Evolutionary conservation across 2,888 invertebrate species (phyloP).

Genomic region (Drosophila mulleri): DNA sequence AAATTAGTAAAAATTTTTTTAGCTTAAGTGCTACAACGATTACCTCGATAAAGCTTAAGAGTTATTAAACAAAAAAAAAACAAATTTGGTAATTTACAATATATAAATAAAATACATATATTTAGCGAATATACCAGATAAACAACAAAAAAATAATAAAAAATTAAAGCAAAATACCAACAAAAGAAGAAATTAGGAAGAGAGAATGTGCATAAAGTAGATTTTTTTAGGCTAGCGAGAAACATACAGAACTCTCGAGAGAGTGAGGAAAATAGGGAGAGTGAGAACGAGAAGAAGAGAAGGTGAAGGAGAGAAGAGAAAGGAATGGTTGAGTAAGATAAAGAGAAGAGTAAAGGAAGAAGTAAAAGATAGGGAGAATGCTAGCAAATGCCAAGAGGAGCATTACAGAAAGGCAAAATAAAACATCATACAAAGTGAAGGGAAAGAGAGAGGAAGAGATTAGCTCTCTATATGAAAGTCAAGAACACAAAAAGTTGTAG

Average conservation of each 20-base stretch:
- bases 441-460: not conserved
- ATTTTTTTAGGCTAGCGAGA: constrained; percentile 31
- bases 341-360: too few relatives aligned
- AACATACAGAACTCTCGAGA: not conserved
- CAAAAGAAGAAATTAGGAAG: constrained; percentile 6
- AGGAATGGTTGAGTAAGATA: too few relatives aligned
- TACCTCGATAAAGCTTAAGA: constrained; percentile 81
- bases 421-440: too few relatives aligned
- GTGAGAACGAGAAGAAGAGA: too few relatives aligned
- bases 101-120: constrained; percentile 46
- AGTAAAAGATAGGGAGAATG: too few relatives aligned
- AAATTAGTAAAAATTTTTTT: constrained; percentile 79
- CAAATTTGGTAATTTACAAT: constrained; percentile 67
- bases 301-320: too few relatives aligned
- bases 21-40: constrained; percentile 83
- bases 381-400: too few relatives aligned
- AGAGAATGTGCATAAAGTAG: constrained; percentile 45
- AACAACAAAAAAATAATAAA: constrained; percentile 35
- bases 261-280: not conserved
- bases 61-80: constrained; percentile 49
- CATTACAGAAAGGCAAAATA: too few relatives aligned
- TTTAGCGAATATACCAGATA: constrained; percentile 57
- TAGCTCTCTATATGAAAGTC: not conserved
- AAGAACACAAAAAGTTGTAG: constrained; percentile 52
- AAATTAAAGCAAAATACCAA: constrained; percentile 49